phyloP scores from a whole-genome alignment of 1,140 invertebrate genomes.

The Notospermus geniculatus region DNA sequence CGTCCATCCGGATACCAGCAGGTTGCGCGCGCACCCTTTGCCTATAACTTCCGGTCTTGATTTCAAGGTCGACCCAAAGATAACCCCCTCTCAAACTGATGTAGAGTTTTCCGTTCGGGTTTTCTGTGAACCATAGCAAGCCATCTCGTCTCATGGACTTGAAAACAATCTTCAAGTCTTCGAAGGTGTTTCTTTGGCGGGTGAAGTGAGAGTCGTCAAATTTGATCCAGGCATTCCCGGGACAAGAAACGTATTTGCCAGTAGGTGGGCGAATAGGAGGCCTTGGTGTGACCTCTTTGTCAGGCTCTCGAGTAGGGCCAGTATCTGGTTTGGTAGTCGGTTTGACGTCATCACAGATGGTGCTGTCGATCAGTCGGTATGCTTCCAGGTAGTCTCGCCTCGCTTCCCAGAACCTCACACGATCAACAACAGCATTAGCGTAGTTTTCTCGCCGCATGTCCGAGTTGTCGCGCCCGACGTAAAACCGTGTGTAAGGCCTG shows the following conservation, averaged over 20 bases:
- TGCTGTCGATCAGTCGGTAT: background rate
- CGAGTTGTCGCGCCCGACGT: conserved; percentile 37
- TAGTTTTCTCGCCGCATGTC: conserved; percentile 31
- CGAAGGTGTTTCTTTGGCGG: conserved; percentile 9
- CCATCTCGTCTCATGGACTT: conserved; percentile 34
- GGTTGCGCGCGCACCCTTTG: conserved; percentile 22
- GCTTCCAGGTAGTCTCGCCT: conserved; percentile 30
- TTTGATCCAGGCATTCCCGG: background rate
- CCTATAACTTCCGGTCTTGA: conserved; percentile 23
- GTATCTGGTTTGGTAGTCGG: background rate
- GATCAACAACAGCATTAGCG: conserved; percentile 40
- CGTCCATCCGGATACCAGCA: conserved; percentile 25
- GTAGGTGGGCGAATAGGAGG: background rate
- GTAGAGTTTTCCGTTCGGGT: conserved; percentile 27
- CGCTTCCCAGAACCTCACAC: conserved; percentile 44
- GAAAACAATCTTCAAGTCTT: conserved; percentile 40
- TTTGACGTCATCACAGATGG: background rate
- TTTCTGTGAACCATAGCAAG: conserved; percentile 37
- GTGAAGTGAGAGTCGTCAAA: background rate
- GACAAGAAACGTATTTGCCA: background rate
- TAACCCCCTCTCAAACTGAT: conserved; percentile 34
- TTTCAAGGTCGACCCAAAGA: conserved; percentile 23
- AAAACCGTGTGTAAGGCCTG: conserved; percentile 24
- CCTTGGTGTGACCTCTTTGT: background rate
- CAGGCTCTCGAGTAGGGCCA: too few relatives aligned